Evolutionary conservation across 2,113 vertebrate genomes (phyloP).

Genomic region (Grantiella picta): DNA sequence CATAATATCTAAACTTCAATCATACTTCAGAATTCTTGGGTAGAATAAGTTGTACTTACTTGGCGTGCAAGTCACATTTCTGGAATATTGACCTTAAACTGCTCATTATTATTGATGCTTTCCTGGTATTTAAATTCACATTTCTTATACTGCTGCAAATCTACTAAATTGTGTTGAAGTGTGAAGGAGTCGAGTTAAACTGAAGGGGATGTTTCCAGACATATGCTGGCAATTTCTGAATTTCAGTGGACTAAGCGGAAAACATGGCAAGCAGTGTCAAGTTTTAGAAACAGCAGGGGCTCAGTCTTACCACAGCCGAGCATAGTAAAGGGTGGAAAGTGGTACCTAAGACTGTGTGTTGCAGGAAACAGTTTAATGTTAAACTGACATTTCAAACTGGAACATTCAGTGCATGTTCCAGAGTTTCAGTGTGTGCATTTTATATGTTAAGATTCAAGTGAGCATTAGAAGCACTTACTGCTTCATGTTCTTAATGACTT

Average conservation of each 20-base stretch:
- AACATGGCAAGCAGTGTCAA: background rate
- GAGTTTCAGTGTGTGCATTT: background rate
- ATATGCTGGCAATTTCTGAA: accelerated
- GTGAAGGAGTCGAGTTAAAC: background rate
- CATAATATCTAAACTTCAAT: background rate
- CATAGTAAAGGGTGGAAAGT: background rate
- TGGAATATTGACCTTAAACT: background rate
- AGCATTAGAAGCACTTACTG: background rate
- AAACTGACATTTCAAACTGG: background rate
- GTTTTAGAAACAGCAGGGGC: background rate
- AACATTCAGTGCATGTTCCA: background rate
- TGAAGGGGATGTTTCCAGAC: background rate
- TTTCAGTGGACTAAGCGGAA: background rate
- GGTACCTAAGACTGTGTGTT: accelerated
- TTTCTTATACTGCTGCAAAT: background rate
- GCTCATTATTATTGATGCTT: background rate
- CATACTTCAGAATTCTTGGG: background rate
- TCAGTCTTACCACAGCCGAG: background rate
- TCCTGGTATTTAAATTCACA: background rate
- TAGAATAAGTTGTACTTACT: background rate
- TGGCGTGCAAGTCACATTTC: background rate
- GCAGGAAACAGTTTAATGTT: background rate
- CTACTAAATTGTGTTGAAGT: background rate
- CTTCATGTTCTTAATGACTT: background rate
- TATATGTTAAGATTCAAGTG: background rate